phyloP scores from a whole-genome alignment of 1,140 invertebrate genomes.

The Doryteuthis pealeii region DNA sequence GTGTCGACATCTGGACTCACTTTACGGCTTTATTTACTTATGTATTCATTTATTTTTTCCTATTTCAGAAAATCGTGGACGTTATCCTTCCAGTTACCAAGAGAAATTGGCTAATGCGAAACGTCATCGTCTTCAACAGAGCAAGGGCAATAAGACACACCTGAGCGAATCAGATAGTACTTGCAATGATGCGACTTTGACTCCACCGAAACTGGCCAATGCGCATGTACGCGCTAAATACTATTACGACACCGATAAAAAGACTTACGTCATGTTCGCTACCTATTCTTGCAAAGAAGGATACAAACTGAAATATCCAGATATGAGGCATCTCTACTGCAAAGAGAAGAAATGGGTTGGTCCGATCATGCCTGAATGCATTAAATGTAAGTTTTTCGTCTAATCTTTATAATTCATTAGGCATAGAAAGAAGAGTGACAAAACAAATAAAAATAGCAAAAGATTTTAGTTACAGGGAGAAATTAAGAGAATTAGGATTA shows the following conservation, averaged over 20 bases:
- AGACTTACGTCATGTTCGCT: conserved; percentile 38
- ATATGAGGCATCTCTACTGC: conserved; percentile 38
- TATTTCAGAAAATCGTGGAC: background rate
- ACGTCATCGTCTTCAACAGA: background rate
- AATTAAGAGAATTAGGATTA: no score
- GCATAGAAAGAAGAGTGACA: no score
- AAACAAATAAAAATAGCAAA: no score
- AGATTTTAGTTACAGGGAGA: no score
- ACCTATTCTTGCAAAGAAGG: conserved; percentile 43
- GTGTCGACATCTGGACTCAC: no score
- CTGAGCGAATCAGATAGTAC: conserved; percentile 25
- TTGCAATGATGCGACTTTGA: conserved; percentile 21
- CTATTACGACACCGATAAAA: conserved; percentile 29
- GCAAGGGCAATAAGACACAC: background rate
- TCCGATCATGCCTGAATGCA: conserved; percentile 32
- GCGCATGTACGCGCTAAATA: conserved; percentile 32
- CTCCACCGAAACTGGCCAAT: conserved; percentile 31
- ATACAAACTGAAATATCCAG: conserved; percentile 30
- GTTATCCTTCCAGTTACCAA: background rate
- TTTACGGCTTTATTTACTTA: no score
- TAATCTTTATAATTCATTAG: no score
- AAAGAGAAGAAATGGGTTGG: conserved; percentile 34
- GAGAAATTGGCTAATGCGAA: background rate
- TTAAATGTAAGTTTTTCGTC: conserved; percentile 30
- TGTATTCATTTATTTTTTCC: no score